Evolutionary conservation across 2,113 vertebrate genomes (phyloP).

Genomic region (Ariopsis seemanni): DNA sequence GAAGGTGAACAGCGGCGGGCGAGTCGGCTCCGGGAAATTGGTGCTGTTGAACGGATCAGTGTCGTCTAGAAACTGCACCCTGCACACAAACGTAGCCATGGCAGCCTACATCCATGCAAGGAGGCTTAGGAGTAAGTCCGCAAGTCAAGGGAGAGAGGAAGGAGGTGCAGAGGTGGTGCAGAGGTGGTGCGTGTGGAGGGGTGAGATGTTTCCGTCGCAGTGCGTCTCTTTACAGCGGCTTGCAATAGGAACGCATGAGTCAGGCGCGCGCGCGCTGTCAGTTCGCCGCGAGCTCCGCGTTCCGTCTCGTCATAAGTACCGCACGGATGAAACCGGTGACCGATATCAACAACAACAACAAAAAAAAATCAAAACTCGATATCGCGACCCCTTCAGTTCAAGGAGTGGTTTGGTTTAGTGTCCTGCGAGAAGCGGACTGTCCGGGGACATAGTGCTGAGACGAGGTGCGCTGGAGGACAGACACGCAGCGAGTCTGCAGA

Average conservation of each 20-base stretch:
- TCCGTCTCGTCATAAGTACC: conserved; percentile 57
- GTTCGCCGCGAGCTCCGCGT: conserved; percentile 62
- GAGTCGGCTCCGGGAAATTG: conserved; percentile 93
- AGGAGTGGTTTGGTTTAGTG: conserved; percentile 18
- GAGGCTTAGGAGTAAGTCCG: conserved; percentile 51
- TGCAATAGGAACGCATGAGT: conserved; percentile 57
- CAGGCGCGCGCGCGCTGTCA: conserved; percentile 60
- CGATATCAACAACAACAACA: conserved; percentile 27
- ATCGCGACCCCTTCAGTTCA: conserved; percentile 15
- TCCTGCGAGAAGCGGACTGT: conserved; percentile 52
- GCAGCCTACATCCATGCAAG: conserved; percentile 79
- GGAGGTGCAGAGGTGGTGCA: conserved; percentile 4
- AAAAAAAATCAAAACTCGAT: too few relatives aligned
- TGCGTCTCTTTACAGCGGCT: conserved; percentile 6
- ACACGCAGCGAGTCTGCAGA: conserved; percentile 55
- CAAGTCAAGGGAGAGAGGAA: conserved; percentile 13
- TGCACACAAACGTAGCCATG: conserved; percentile 91
- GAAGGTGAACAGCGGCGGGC: conserved; percentile 91
- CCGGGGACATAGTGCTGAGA: conserved; percentile 69
- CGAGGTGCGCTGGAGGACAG: conserved; percentile 70
- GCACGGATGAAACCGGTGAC: conserved; percentile 41
- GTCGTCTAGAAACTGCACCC: conserved; percentile 96
- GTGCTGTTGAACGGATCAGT: conserved; percentile 98
- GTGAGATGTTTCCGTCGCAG: conserved; percentile 15
- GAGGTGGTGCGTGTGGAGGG: conserved; percentile 45